phyloP scores from a whole-genome alignment of 1,140 invertebrate genomes.

The Thalassaphorura encarpata region DNA sequence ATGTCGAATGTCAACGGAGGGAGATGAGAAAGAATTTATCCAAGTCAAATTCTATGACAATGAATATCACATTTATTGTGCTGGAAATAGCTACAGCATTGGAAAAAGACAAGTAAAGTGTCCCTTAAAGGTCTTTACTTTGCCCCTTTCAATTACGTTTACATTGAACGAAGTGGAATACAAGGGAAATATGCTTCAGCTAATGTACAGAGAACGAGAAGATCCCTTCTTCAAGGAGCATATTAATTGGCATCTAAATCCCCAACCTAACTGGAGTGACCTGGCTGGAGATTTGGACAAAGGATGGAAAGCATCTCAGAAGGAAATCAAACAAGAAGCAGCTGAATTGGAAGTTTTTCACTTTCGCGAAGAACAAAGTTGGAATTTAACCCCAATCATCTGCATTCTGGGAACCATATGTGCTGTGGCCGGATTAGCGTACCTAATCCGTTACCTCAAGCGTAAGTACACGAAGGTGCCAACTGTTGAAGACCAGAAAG shows the following conservation, averaged over 20 bases:
- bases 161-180: conserved; percentile 11
- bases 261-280: background rate
- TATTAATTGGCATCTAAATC: conserved; percentile 13
- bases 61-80: conserved; percentile 16
- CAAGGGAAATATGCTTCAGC: conserved; percentile 7
- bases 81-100: background rate
- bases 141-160: conserved; percentile 9
- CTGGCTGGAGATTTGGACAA: conserved; percentile 1
- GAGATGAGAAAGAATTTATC: conserved; percentile 5
- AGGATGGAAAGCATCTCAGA: background rate
- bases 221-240: conserved; percentile 9
- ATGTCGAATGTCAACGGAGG: background rate
- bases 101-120: conserved; percentile 7
- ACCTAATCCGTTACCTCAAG: too few relatives aligned
- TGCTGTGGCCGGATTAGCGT: too few relatives aligned
- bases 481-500: too few relatives aligned
- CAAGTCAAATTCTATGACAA: conserved; percentile 11
- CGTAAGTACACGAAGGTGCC: too few relatives aligned
- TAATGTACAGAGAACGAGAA: conserved; percentile 8
- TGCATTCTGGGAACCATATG: too few relatives aligned
- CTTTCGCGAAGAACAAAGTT: background rate
- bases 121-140: conserved; percentile 7
- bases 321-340: background rate
- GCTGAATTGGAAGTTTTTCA: background rate
- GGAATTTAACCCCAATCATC: too few relatives aligned